Percentiles rank a stretch among this genome's conserved stretches.
Conservation (phyloP, 2,113 vertebrate genomes). For the Gallinago undulata region DNA sequence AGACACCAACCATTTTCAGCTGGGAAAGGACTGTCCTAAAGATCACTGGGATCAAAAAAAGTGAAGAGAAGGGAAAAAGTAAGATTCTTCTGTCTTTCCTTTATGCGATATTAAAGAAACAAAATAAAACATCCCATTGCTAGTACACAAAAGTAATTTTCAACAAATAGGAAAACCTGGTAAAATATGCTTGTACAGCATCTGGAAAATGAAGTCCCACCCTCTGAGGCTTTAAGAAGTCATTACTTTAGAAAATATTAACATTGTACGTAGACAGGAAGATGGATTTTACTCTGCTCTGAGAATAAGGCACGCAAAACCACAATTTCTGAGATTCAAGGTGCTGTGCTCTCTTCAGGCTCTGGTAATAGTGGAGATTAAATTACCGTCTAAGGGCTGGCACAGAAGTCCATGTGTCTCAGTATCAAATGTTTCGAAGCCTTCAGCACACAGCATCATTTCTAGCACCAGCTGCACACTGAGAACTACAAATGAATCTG, state of each 20-base stretch:
- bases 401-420: rapidly evolving
- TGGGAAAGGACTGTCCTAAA: neutral
- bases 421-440: neutral
- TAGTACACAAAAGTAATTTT: neutral
- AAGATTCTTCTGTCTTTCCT: neutral
- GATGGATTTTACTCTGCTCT: neutral
- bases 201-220: neutral
- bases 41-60: neutral
- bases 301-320: neutral
- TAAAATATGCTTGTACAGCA: neutral
- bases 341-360: neutral
- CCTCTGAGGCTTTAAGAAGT: neutral
- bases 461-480: neutral
- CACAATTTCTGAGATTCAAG: neutral
- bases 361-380: neutral
- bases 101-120: neutral
- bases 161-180: neutral
- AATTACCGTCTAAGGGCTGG: neutral
- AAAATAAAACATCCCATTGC: neutral
- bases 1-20: neutral
- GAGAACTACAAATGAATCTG: neutral
- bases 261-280: neutral
- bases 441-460: neutral
- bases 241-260: neutral
- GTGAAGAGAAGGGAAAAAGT: neutral